Percentiles rank a stretch among this genome's conserved stretches.
These are phyloP conservation scores for Monochamus saltuarius DNA, from an alignment of 1,140 invertebrate genomes.

Conservation along the genomic window DNA sequence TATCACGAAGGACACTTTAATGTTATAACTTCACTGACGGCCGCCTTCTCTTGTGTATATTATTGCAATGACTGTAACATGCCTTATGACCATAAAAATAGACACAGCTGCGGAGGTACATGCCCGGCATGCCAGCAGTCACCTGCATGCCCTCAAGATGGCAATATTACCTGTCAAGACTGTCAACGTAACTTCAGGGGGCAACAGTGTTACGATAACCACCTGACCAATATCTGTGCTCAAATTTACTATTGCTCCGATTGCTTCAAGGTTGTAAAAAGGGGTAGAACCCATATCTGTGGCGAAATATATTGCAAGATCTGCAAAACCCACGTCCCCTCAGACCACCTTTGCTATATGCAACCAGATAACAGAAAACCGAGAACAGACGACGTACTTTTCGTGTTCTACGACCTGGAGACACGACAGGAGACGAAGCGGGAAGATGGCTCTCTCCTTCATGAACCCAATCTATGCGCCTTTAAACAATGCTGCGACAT, in stretches of 20 bases:
- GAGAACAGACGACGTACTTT: conserved; percentile 18
- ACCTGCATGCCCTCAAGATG: not conserved
- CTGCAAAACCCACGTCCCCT: conserved; percentile 11
- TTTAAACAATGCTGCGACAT: conserved; percentile 10
- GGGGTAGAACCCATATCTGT: conserved; percentile 11
- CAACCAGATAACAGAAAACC: conserved; percentile 7
- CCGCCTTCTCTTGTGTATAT: not conserved
- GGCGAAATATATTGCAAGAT: conserved; percentile 18
- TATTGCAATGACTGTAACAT: conserved; percentile 1
- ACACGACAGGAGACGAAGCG: conserved; percentile 20
- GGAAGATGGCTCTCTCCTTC: conserved; percentile 5
- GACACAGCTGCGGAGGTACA: not conserved
- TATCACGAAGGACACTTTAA: conserved; percentile 4
- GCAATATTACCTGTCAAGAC: not conserved
- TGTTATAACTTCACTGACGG: conserved; percentile 6
- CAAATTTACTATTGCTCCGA: not conserved
- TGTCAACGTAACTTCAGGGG: not conserved
- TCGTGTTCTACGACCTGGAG: conserved; percentile 29
- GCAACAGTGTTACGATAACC: conserved; percentile 1
- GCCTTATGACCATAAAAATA: conserved; percentile 3
- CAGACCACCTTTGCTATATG: conserved; percentile 24
- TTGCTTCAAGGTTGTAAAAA: conserved; percentile 5
- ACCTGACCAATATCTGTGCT: not conserved
- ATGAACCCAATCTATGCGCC: conserved; percentile 23
- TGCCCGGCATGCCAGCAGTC: not conserved